Conservation (phyloP, 1,140 invertebrate genomes). For the Nebria ingens region DNA sequence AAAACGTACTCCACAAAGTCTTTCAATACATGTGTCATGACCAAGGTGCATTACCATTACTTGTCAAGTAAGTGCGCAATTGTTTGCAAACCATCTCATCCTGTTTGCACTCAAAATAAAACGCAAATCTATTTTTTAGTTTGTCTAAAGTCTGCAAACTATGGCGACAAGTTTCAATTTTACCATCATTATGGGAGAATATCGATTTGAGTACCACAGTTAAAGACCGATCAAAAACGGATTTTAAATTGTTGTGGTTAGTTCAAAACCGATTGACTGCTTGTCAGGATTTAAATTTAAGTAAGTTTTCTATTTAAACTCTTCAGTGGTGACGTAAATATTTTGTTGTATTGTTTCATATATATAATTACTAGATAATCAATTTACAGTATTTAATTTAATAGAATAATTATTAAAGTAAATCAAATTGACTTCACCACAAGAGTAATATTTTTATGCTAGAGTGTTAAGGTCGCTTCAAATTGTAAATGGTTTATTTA, state of each 20-base stretch:
- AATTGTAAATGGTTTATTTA: slow-evolving; percentile 32
- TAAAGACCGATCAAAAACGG: slow-evolving; percentile 58
- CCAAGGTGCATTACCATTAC: slow-evolving; percentile 60
- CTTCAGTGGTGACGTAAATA: too few species aligned
- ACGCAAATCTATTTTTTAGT: slow-evolving; percentile 40
- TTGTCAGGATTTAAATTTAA: slow-evolving; percentile 64
- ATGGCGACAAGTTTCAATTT: slow-evolving; percentile 58
- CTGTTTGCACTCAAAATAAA: background rate
- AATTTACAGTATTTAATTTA: too few species aligned
- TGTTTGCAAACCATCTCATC: slow-evolving; percentile 8
- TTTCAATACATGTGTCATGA: slow-evolving; percentile 52
- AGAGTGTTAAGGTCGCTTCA: too few species aligned
- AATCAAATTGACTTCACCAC: too few species aligned
- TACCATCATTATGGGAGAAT: slow-evolving; percentile 59
- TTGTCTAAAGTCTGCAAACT: slow-evolving; percentile 61
- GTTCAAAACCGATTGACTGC: slow-evolving; percentile 58
- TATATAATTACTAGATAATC: too few species aligned
- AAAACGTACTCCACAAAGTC: slow-evolving; percentile 55
- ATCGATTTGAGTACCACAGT: slow-evolving; percentile 65
- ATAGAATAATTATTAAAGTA: too few species aligned
- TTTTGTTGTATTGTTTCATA: too few species aligned
- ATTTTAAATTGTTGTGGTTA: slow-evolving; percentile 62
- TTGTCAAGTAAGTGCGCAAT: slow-evolving; percentile 46
- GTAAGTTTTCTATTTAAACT: slow-evolving; percentile 46
- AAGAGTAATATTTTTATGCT: too few species aligned